These are phyloP conservation scores for Lydus trimaculatus DNA, from an alignment of 2,888 invertebrate species.

Conservation along the genomic window DNA sequence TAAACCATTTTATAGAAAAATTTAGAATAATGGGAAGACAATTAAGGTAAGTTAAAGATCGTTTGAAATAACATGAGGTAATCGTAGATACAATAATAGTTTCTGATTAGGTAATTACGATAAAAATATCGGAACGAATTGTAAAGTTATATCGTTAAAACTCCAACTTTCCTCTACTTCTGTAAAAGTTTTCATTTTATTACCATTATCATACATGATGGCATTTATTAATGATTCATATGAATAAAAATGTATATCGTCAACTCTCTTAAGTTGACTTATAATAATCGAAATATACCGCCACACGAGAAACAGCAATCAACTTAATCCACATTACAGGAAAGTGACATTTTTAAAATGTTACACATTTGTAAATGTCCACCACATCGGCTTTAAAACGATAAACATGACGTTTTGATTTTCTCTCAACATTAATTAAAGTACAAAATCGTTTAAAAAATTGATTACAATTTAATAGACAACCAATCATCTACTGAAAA, in stretches of 20 bases:
- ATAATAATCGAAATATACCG: constrained; percentile 28
- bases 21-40: background rate
- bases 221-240: constrained; percentile 17
- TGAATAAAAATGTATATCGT: constrained; percentile 28
- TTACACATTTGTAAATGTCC: constrained; percentile 39
- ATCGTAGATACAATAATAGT: constrained; percentile 10
- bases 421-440: background rate
- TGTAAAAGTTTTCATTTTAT: background rate
- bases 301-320: constrained; percentile 44
- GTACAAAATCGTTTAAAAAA: background rate
- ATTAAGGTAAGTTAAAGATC: background rate
- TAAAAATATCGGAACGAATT: constrained; percentile 22
- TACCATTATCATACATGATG: background rate
- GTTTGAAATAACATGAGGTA: background rate
- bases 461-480: background rate
- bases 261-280: background rate
- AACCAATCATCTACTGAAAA: constrained; percentile 8
- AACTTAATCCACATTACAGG: constrained; percentile 36
- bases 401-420: background rate
- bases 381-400: too few relatives aligned
- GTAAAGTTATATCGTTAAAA: constrained; percentile 7
- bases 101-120: constrained; percentile 21
- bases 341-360: constrained; percentile 36
- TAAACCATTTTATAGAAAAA: background rate
- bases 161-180: background rate